Percentiles rank a stretch among this genome's conserved stretches.
Conservation (phyloP, 2,888 invertebrate genomes). For the Drosophila niveifrons region DNA sequence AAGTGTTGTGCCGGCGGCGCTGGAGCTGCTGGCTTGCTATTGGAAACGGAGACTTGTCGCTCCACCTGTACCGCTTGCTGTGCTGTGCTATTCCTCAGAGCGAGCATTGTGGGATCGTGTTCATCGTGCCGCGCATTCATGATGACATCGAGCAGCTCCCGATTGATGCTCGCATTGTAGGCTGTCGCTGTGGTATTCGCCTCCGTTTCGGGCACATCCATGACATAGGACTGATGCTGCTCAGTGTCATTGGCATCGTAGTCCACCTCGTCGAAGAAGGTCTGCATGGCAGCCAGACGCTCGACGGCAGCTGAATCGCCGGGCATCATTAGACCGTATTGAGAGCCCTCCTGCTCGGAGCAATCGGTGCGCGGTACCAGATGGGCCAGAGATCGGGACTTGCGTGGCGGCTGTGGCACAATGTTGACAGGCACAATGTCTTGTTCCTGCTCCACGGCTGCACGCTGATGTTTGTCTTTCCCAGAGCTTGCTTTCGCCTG, state of each 20-base stretch:
- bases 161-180: conserved; percentile 85
- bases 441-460: conserved; percentile 85
- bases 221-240: conserved; percentile 62
- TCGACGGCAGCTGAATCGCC: conserved; percentile 66
- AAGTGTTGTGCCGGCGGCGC: conserved; percentile 86
- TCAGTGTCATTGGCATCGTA: conserved; percentile 76
- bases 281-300: conserved; percentile 79
- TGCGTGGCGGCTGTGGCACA: conserved; percentile 92
- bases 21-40: conserved; percentile 61
- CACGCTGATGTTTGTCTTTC: conserved; percentile 58
- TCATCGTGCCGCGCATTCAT: conserved; percentile 86
- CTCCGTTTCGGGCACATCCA: conserved; percentile 74
- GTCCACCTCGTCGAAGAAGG: conserved; percentile 83
- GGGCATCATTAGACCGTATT: conserved; percentile 85
- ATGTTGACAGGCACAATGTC: conserved; percentile 92
- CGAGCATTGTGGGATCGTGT: conserved; percentile 84
- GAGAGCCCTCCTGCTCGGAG: conserved; percentile 84
- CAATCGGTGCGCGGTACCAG: conserved; percentile 87
- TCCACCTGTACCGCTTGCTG: conserved; percentile 13
- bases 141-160: conserved; percentile 87
- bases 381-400: conserved; percentile 90
- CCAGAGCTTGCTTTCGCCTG: conserved; percentile 53
- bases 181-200: conserved; percentile 69
- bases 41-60: conserved; percentile 9
- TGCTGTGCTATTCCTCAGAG: conserved; percentile 76